phyloP scores from a whole-genome alignment of 2,797 vertebrate species.

The Linurgus olivaceus region DNA sequence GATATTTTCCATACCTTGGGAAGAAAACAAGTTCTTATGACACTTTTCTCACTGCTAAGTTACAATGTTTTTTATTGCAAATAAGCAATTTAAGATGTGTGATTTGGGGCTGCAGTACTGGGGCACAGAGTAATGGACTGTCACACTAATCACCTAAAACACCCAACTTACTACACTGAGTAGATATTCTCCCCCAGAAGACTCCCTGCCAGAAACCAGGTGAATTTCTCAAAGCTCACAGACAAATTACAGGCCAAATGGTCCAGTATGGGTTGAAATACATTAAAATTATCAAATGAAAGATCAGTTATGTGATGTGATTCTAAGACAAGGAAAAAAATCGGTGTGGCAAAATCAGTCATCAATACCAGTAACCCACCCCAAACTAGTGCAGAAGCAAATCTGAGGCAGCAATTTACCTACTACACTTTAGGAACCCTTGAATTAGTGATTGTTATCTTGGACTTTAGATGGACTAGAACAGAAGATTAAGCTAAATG shows the following conservation, averaged over 20 bases:
- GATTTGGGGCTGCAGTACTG: background rate
- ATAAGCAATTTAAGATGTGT: background rate
- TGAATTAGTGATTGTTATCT: background rate
- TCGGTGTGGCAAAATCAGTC: background rate
- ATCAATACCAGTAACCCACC: background rate
- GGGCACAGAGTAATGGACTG: background rate
- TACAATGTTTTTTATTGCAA: background rate
- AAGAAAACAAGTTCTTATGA: constrained; percentile 8
- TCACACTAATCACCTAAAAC: background rate
- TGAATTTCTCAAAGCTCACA: background rate
- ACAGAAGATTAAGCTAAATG: background rate
- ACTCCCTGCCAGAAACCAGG: background rate
- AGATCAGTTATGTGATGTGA: background rate
- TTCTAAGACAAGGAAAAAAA: background rate
- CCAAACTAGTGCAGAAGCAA: background rate
- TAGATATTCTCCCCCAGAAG: background rate
- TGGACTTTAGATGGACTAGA: background rate
- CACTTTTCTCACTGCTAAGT: background rate
- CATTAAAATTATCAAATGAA: background rate
- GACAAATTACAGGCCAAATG: background rate
- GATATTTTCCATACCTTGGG: constrained; percentile 94
- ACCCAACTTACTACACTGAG: background rate
- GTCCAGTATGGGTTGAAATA: background rate
- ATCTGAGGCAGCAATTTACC: background rate
- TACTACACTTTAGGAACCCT: background rate